Base-by-base conservation (phyloP, 2,113 vertebrate genomes). In the Callospermophilus lateralis region DNA sequence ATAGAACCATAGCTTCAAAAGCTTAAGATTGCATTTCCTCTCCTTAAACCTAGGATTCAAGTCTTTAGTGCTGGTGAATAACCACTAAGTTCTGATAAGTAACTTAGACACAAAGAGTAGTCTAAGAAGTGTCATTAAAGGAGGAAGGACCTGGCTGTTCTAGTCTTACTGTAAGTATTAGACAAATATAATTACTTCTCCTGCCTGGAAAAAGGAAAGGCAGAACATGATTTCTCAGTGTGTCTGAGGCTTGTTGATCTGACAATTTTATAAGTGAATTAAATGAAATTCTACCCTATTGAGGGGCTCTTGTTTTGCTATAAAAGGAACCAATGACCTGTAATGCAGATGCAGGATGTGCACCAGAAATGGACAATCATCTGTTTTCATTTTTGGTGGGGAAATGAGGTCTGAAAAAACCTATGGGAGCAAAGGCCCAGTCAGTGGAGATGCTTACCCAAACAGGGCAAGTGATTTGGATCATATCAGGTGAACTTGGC, bases 181-280 rank as follows among this genome's bases (percentile, higher is more conserved):
- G 30, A 42, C 22, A 91, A 5, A 12, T 42, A 53, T 28, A 92
- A 78, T 81, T 86, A 85, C 76, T 95, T 94, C 28, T 70, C 30
- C 8, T 28, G 51, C 37, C 79, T 78, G 83, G 87, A 95, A 97
- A 76, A 51, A 19, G 4, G 63, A 91, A 93, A 83, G 39, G 7
- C 74, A 95, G 74, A 65, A 84, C 73, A 20, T 94, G 48, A 96
- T 32, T 30, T 63, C 26, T 96, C 30, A 85, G 26, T 95, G 84
- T 84, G 90, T 76, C 68, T 67, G 65, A 53, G 67, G 70, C 58
- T 87, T 86, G 77, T 92, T 94, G 72, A 90, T 80, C 65, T 93
- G 93, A 95, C 34, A 70, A 70, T 80, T 97, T 97, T 97, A 81
- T 74, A 95, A 97, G 80, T 58, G 53, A 94, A 95, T 95, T 73